Base-by-base conservation (phyloP, 2,113 vertebrate genomes). In the Pheucticus melanocephalus region DNA sequence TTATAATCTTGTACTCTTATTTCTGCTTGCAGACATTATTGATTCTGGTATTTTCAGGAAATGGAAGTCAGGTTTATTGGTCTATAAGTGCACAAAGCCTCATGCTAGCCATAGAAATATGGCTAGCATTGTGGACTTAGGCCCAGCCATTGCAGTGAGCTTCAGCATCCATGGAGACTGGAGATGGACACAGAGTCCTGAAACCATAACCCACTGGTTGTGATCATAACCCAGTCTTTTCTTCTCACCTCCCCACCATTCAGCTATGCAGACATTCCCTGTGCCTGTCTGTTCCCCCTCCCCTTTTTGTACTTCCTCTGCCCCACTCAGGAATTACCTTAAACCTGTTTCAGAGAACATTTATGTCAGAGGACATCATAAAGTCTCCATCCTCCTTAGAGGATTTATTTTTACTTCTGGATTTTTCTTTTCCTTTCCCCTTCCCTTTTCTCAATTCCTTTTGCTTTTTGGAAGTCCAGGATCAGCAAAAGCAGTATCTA, bases 91-190 rank as follows among this genome's bases (percentile, higher is more conserved):
- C 15, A 35, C 44, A 63, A 91, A 80, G 17, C 7, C 17, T 54
- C 25, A 23, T 44, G 25, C 39, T 51, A 48, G 23, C 47, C 47
- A 48, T 33, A 39, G 31, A 78, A 84, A 70, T 39, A 31, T 4
- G 40, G 2, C 6, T 23, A 54, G 2, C 7, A 71, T 20, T 30
- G 21, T 3, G 0, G 15, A 54, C 13, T 22, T 61, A 22, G 28
- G 12, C 54, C 15, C 37, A 82, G 47, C 6, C 5, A 2, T 10
- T 64, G 48, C 3, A 5, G 19, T n/a, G 28, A 93, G 4, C 37
- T 88, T 73, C 35, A 23, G 35, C 56, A 22, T 25, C 40, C 15
- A 6, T 54, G 35, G 71, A 63, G 42, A 42, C 4, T 5, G 59
- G 57, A 89, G 31, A 35, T 28, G 25, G 10, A 57, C 5, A 2